Evolutionary conservation across 2,113 vertebrate species (phyloP).

Genomic region (Oncorhynchus keta): DNA sequence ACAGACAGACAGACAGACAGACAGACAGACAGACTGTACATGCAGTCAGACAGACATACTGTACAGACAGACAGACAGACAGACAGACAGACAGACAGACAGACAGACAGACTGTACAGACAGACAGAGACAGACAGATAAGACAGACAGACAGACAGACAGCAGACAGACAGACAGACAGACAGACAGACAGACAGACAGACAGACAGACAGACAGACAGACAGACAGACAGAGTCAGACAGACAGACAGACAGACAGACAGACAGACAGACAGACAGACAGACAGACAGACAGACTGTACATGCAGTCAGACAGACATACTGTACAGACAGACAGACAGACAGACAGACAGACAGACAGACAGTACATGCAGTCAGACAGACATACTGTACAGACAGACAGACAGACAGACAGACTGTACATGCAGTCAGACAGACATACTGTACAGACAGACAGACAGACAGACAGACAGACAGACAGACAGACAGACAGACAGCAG

Average conservation of each 20-base stretch:
- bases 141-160: constrained; percentile 33
- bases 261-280: no score
- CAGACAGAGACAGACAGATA: no score
- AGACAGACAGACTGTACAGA: no score
- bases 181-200: constrained; percentile 15
- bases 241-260: constrained; percentile 16
- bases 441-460: no score
- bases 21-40: constrained; percentile 12
- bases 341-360: no score
- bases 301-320: no score
- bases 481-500: constrained; percentile 28
- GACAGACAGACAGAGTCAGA: constrained; percentile 40
- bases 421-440: constrained; percentile 32
- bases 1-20: no score
- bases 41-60: no score
- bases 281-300: constrained; percentile 37
- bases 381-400: constrained; percentile 15
- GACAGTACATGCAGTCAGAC: constrained; percentile 13
- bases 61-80: constrained; percentile 31
- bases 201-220: no score
- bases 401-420: no score
- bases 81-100: constrained; percentile 15
- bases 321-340: constrained; percentile 15
- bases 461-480: constrained; percentile 12
- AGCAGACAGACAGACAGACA: background rate